These are phyloP conservation scores for Paedocypris sp. DNA, from an alignment of 2,113 vertebrate species.

Conservation along the genomic window DNA sequence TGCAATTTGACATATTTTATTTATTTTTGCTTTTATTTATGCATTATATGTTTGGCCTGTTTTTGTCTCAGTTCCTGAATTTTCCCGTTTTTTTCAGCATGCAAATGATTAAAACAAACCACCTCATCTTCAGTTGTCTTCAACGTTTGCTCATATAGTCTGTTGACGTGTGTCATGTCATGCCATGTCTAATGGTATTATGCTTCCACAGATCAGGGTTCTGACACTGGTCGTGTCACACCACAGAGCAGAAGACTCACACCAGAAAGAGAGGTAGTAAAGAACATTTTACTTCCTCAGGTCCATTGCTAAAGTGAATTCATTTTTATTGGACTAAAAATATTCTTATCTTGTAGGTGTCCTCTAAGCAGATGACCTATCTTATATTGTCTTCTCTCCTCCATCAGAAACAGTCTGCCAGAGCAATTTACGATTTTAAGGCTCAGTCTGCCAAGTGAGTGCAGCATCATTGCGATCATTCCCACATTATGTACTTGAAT, in stretches of 20 bases:
- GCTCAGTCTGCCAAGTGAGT: slow-evolving; percentile 98
- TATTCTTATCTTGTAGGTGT: slow-evolving; percentile 48
- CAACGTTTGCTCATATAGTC: no score
- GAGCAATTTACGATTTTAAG: slow-evolving; percentile 97
- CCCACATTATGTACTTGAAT: no score
- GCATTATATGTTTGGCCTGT: slow-evolving; percentile 1
- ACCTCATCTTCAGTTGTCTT: no score
- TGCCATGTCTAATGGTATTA: slow-evolving; percentile 8
- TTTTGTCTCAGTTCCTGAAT: not conserved
- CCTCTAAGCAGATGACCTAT: slow-evolving; percentile 66
- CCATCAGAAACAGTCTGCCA: slow-evolving; percentile 89
- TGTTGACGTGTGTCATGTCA: no score
- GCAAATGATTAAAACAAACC: no score
- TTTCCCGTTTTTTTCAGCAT: no score
- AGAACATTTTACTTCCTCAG: not conserved
- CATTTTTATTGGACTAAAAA: not conserved
- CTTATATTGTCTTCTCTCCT: slow-evolving; percentile 67
- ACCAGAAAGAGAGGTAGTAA: slow-evolving; percentile 84
- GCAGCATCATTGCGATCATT: no score
- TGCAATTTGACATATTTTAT: no score
- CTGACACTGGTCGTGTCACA: slow-evolving; percentile 67
- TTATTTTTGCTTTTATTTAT: slow-evolving; percentile 29
- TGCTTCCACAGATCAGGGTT: slow-evolving; percentile 69
- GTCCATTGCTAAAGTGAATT: not conserved
- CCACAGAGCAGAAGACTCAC: slow-evolving; percentile 74